Evolutionary conservation across 2,888 invertebrate genomes (phyloP).

Genomic region (Tromatobia lineatoria): DNA sequence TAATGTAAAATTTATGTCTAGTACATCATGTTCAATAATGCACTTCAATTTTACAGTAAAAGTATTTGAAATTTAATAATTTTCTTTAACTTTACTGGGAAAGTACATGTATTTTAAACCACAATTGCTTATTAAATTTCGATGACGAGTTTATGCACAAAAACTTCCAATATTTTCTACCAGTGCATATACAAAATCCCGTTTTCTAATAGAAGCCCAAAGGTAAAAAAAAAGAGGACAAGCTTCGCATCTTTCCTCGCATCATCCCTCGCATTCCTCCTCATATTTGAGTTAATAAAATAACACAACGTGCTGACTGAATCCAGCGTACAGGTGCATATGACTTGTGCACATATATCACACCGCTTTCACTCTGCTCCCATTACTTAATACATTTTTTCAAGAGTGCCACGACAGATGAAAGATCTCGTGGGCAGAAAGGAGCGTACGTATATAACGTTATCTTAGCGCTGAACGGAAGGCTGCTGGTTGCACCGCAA

Average conservation of each 20-base stretch:
- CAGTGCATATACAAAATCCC: too few relatives aligned
- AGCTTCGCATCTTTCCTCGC: neutral
- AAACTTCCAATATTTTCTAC: too few relatives aligned
- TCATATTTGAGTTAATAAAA: neutral
- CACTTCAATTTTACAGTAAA: too few relatives aligned
- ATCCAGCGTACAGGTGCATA: conserved; percentile 19
- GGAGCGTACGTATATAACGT: conserved; percentile 20
- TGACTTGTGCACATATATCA: conserved; percentile 40
- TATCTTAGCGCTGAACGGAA: conserved; percentile 32
- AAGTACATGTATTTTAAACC: too few relatives aligned
- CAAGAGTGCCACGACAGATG: conserved; percentile 10
- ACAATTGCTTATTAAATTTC: too few relatives aligned
- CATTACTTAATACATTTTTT: conserved; percentile 43
- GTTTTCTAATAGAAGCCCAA: too few relatives aligned
- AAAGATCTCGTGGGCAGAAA: conserved; percentile 25
- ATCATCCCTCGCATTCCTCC: neutral
- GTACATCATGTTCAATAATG: too few relatives aligned
- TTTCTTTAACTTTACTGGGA: too few relatives aligned
- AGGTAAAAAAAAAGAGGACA: too few relatives aligned
- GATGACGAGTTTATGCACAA: too few relatives aligned
- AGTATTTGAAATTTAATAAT: too few relatives aligned
- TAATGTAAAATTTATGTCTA: too few relatives aligned
- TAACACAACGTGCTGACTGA: neutral
- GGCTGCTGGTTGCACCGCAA: conserved; percentile 22
- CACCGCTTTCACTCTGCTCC: conserved; percentile 56